These are phyloP conservation scores for Antennarius maculatus DNA, from an alignment of 2,797 vertebrate genomes.

Conservation along the genomic window DNA sequence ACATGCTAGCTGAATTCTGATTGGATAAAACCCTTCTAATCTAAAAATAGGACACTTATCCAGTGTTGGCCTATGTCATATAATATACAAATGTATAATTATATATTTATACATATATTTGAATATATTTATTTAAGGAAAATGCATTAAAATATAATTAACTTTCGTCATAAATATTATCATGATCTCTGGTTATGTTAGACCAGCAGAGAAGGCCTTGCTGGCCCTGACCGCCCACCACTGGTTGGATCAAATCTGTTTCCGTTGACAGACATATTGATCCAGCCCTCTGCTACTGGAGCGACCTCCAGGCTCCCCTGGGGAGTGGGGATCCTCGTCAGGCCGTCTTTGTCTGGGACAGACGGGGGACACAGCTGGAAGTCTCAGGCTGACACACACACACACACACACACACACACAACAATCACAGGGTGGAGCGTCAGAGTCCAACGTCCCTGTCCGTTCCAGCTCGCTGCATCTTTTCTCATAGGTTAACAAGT, in stretches of 20 bases:
- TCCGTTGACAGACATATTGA: slow-evolving; percentile 54
- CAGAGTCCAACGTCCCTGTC: slow-evolving; percentile 52
- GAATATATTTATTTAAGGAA: too few species aligned
- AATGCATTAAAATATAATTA: too few species aligned
- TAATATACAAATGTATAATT: too few species aligned
- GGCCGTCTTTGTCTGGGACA: slow-evolving; percentile 55
- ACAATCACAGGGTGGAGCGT: slow-evolving; percentile 67
- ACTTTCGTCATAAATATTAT: too few species aligned
- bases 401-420: slow-evolving; percentile 59
- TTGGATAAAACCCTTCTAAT: too few species aligned
- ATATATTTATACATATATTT: too few species aligned
- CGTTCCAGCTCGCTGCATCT: slow-evolving; percentile 75
- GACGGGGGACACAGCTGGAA: slow-evolving; percentile 61
- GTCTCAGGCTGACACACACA: slow-evolving; percentile 62
- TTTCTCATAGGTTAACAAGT: slow-evolving; percentile 70
- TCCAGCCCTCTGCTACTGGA: slow-evolving; percentile 28
- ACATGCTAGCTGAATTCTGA: too few species aligned
- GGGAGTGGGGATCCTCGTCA: slow-evolving; percentile 67
- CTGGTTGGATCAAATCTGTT: slow-evolving; percentile 11
- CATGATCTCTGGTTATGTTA: too few species aligned
- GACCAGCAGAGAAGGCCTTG: too few species aligned
- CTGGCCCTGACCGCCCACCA: too few species aligned
- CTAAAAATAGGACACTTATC: too few species aligned
- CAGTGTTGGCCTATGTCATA: too few species aligned
- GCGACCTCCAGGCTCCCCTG: slow-evolving; percentile 24